These are phyloP conservation scores for Xylocopa sonorina DNA, from an alignment of 1,140 invertebrate genomes.

Conservation along the genomic window DNA sequence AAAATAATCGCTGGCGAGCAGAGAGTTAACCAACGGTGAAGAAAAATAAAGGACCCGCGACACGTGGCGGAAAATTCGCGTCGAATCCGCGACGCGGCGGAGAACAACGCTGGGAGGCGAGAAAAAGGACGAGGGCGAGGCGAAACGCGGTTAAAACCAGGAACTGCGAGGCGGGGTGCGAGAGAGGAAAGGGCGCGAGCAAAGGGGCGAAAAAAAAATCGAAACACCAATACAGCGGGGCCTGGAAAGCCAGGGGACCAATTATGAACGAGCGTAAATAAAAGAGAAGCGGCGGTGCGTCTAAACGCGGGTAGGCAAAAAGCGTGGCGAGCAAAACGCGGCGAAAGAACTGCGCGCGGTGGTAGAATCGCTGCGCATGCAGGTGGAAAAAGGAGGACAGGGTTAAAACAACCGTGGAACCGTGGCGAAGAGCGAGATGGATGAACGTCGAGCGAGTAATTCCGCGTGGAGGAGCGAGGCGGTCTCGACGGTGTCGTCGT, in stretches of 20 bases:
- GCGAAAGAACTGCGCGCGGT: not conserved
- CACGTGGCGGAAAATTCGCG: too few relatives aligned
- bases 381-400: not conserved
- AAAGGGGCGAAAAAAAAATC: not conserved
- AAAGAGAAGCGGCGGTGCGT: not conserved
- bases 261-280: slow-evolving; percentile 24
- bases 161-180: not conserved
- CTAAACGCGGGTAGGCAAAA: not conserved
- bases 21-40: too few relatives aligned
- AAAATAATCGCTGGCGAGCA: too few relatives aligned
- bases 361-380: not conserved
- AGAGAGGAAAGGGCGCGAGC: too few relatives aligned
- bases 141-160: not conserved
- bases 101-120: too few relatives aligned
- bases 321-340: not conserved
- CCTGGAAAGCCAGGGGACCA: not conserved
- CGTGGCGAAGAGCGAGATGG: not conserved
- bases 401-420: slow-evolving; percentile 22
- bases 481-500: slow-evolving; percentile 37
- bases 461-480: slow-evolving; percentile 22
- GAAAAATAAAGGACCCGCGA: too few relatives aligned
- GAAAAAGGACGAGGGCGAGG: too few relatives aligned
- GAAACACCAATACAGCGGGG: too few relatives aligned
- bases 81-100: too few relatives aligned
- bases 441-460: slow-evolving; percentile 35